Evolutionary conservation across 2,797 vertebrate species (phyloP), one percentile per base, ranked within the genome.

Genomic region (Ceyx erithaca): DNA sequence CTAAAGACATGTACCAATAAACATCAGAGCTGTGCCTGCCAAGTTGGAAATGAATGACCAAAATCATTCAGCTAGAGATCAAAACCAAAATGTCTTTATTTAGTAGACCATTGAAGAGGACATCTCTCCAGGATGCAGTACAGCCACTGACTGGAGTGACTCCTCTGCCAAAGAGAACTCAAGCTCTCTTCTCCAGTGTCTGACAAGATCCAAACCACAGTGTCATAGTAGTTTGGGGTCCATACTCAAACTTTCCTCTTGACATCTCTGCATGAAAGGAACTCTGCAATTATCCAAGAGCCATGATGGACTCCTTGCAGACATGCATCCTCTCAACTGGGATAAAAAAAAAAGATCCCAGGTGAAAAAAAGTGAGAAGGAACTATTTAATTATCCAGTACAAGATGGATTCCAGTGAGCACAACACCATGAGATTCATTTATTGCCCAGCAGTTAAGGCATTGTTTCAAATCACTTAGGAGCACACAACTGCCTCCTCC

Each of bases 251-350:
- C 1, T 0, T 14, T 80, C 48, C 66, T 54, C 5, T 1, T 52
- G 45, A 82, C 14, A 12, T 20, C 30, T 10, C 0, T 25, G 25
- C 35, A 64, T 9, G 22, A 19, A 55, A 87, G 21, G 41, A 81
- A 73, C 43, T 73, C 4, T 49, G n/a, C 73, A 82, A 77, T 55
- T 70, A 31, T 25, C 11, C 4, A 48, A 52, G 31, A 69, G 49
- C n/a, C 19, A 67, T 67, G 13, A 41, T 0, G 7, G 28, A 31
- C 17, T 76, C 35, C 40, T 25, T 54, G 19, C 14, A 79, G 11
- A 54, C 7, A 11, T 18, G 5, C 19, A 55, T 15, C 45, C 26
- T 43, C 3, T 0, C 0, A 0, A 69, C 0, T 8, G 5, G 6
- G 10, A 69, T 49, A 22, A 49, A 49, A 68, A 35, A 35, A 55